Evolutionary conservation across 92 coral and sea anemone genomes (phyloP), one percentile per base, ranked within the genome.

Genomic region (Galaxea fascicularis): DNA sequence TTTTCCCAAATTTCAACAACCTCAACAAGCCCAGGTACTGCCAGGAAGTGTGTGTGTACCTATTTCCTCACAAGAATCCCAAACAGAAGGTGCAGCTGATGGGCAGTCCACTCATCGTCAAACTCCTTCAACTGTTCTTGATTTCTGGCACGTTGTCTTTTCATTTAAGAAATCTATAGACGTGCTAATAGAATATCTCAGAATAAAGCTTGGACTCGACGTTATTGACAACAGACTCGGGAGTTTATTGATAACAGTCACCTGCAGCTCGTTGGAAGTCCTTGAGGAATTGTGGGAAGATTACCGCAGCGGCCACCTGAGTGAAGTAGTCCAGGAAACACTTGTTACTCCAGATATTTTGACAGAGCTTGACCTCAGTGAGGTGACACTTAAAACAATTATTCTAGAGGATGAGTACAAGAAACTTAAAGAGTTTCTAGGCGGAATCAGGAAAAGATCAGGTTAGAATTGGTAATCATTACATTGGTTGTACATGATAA

Each of bases 271-370:
- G 24, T 24, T 58, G 22, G 20, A 59, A 35, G 44, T 39, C 41
- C 81, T 76, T 59, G 70, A 76, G 45, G 8, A 39, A n/a, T 65
- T 76, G 31, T 76, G 81, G 81, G 16, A 58, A 58, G 81, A 76
- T 13, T 58, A 76, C 56, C 3, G 69, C 24, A 76, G 54, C 14
- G 81, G 71, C 41, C 54, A 76, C 35, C 81, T 76, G 4, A 58
- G 45, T 60, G 4, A 76, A 60, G 69, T 76, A 1, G 57, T 18
- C 31, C 66, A 76, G 22, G 21, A 76, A 58, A 58, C 4, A 16
- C 81, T 76, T 20, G 56, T 76, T 4, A 76, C 81, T 14, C 6
- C 56, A n/a, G 53, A 76, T 0, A 39, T 60, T 31, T 39, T 76
- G 22, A 13, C 22, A 14, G 22, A 60, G 35, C 70, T 76, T 76